A percentile compares a stretch with the other conserved stretches of the same genome.
Conservation (phyloP, 2,113 vertebrate genomes). For the Ondatra zibethicus region DNA sequence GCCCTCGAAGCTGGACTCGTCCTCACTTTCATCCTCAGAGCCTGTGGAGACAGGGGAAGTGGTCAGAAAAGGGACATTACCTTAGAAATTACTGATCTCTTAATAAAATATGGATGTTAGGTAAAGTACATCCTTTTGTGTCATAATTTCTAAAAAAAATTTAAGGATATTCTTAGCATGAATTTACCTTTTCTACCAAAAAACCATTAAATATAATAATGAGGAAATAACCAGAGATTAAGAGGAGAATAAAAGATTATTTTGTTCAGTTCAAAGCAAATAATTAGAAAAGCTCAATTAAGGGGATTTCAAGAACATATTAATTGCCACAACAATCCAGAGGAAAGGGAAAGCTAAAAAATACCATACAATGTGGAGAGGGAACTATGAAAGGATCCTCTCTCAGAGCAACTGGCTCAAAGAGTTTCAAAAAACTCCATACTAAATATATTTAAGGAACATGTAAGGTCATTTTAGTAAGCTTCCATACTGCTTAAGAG, state of each 20-base stretch:
- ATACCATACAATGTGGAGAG: not conserved
- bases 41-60: slow-evolving; percentile 72
- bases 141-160: not conserved
- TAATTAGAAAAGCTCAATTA: slow-evolving; percentile 7
- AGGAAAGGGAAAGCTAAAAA: not conserved
- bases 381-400: not conserved
- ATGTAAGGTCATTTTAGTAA: not conserved
- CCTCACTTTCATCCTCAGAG: slow-evolving; percentile 67
- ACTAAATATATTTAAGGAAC: not conserved
- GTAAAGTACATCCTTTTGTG: not conserved
- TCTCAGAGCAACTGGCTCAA: not conserved
- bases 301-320: not conserved
- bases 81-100: slow-evolving; percentile 10
- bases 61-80: not conserved
- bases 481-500: not conserved
- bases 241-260: slow-evolving; percentile 29
- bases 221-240: not conserved
- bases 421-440: not conserved
- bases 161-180: not conserved
- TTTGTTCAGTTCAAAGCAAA: not conserved
- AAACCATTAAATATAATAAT: not conserved
- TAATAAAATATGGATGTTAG: not conserved
- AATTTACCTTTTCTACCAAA: not conserved
- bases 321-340: slow-evolving; percentile 15
- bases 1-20: slow-evolving; percentile 85